Evolutionary conservation across 2,113 vertebrate species (phyloP), one percentile per base, ranked within the genome.

Genomic region (Archocentrus centrarchus): DNA sequence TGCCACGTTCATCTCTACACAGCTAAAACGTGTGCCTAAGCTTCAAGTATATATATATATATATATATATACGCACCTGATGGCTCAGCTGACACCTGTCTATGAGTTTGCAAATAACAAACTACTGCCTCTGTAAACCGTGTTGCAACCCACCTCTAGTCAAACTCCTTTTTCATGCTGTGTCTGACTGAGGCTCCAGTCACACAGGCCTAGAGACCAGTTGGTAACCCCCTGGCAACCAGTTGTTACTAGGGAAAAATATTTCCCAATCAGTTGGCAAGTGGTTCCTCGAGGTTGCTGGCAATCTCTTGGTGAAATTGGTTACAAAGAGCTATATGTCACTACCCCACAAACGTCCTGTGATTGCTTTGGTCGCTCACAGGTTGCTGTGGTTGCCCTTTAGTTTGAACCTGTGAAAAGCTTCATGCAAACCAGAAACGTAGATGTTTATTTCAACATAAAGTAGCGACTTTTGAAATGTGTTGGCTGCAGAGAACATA

Each of bases 91-190:
- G 41, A 68, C 64, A 22, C 1, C 47, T 47, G 64, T 68, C 22
- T 47, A 27, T 47, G 64, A 68, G 22, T 68, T 47, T 68, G 8
- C 22, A 18, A 68, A 68, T 68, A 47, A 68, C 37, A 39, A 8
- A 41, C 22, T 27, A 35, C 63, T 68, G 39, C 39, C 24, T 68
- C 22, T 47, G 14, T 47, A 68, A 68, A 14, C 63, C 39, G 63
- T n/a, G 9, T 66, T 66, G 39, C 63, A 68, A 68, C 63, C 22
- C 27, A 27, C 39, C 44, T 68, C 17, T 39, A 18, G 39, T 68
- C 41, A 68, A 41, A 68, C 8, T 68, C 64, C 64, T 68, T 68
- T 68, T 68, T 68, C 15, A 68, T 47, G n/a, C 14, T 68, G 24
- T 6, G n/a, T 66, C 30, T 22, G 22, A 22, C 22, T 22, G 22